A percentile compares a stretch with the other conserved stretches of the same genome.
These are phyloP conservation scores for Eufriesea mexicana DNA, from an alignment of 1,140 invertebrate genomes.

Conservation along the genomic window DNA sequence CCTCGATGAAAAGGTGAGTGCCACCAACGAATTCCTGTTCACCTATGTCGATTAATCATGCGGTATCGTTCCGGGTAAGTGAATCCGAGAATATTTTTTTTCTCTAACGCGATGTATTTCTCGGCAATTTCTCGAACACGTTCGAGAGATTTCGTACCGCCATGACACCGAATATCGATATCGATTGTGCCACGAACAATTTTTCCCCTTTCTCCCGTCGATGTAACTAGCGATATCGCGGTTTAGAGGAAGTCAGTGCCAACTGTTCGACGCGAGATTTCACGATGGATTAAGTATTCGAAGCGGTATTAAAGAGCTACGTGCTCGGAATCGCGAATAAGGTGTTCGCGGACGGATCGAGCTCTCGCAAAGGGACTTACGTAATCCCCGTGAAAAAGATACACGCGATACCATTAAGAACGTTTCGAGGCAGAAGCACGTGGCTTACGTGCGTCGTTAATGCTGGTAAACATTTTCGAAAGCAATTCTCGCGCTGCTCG, in stretches of 20 bases:
- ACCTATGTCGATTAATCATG: background rate
- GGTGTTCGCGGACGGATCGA: slow-evolving; percentile 17
- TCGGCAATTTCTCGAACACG: background rate
- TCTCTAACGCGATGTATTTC: background rate
- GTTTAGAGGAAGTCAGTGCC: too few relatives aligned
- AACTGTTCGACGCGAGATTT: slow-evolving; percentile 22
- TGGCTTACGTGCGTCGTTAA: background rate
- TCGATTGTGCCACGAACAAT: background rate
- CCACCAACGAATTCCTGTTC: background rate
- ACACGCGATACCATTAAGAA: slow-evolving; percentile 32
- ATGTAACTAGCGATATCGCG: background rate
- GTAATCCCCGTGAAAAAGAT: slow-evolving; percentile 38
- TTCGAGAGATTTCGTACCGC: background rate
- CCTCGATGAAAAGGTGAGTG: slow-evolving; percentile 79
- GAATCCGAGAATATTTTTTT: background rate
- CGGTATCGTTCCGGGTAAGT: slow-evolving; percentile 22
- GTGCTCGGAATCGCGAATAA: slow-evolving; percentile 33
- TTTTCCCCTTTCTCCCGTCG: too few relatives aligned
- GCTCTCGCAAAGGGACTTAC: slow-evolving; percentile 12
- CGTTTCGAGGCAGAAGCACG: background rate
- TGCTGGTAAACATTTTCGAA: slow-evolving; percentile 11
- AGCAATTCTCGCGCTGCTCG: background rate
- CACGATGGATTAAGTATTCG: slow-evolving; percentile 27
- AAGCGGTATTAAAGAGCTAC: slow-evolving; percentile 11
- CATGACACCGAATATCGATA: background rate